A percentile compares a stretch with the other conserved stretches of the same genome.
These are phyloP conservation scores for Uloborus plumipes DNA, from an alignment of 2,888 invertebrate species.

Conservation along the genomic window DNA sequence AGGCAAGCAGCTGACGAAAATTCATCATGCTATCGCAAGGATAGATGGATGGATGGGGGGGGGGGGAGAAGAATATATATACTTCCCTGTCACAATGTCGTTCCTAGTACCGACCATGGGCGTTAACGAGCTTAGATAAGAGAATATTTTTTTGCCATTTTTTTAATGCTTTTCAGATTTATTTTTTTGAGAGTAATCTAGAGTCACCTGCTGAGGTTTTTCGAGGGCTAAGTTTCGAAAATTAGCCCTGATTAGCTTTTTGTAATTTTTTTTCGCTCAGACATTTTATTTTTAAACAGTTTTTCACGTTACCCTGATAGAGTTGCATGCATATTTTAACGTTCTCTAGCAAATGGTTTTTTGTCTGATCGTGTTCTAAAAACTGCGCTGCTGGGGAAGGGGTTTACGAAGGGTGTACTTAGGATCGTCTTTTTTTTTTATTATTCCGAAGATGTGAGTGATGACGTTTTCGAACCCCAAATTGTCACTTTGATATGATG, in stretches of 20 bases:
- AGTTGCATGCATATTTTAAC: too few relatives aligned
- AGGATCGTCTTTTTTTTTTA: background rate
- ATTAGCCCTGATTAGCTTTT: slow-evolving; percentile 53
- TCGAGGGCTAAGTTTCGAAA: slow-evolving; percentile 45
- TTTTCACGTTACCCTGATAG: too few relatives aligned
- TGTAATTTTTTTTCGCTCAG: slow-evolving; percentile 34
- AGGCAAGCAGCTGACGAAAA: slow-evolving; percentile 8
- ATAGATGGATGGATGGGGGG: too few relatives aligned
- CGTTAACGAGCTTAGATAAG: slow-evolving; percentile 59
- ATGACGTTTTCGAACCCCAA: slow-evolving; percentile 38
- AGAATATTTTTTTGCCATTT: slow-evolving; percentile 4
- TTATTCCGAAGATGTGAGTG: slow-evolving; percentile 23
- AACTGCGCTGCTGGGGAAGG: too few relatives aligned
- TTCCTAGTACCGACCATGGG: slow-evolving; percentile 29
- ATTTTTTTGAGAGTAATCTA: slow-evolving; percentile 41
- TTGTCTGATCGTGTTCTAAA: too few relatives aligned
- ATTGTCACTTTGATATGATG: slow-evolving; percentile 20
- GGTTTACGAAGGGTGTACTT: too few relatives aligned
- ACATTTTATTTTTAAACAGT: background rate
- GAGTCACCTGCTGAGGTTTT: slow-evolving; percentile 39
- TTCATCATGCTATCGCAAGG: slow-evolving; percentile 24
- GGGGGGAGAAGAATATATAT: slow-evolving; percentile 22
- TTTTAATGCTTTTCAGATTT: slow-evolving; percentile 10
- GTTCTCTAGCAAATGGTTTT: too few relatives aligned
- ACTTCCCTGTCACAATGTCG: slow-evolving; percentile 35